These are phyloP conservation scores for Nymphalis urticae DNA, from an alignment of 2,888 invertebrate genomes.

Conservation along the genomic window DNA sequence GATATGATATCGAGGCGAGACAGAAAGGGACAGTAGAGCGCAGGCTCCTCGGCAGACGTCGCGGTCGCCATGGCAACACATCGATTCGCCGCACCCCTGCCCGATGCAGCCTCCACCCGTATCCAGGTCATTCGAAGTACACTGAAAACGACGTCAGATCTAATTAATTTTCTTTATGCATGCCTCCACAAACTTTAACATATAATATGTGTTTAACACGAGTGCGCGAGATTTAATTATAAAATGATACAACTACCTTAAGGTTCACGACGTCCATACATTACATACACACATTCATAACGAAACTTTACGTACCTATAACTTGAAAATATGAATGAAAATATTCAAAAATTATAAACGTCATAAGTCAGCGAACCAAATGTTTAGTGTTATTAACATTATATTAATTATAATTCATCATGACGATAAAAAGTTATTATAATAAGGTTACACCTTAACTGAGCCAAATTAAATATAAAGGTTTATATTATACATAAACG, in stretches of 20 bases:
- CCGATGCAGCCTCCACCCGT: conserved; percentile 65
- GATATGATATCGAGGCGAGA: conserved; percentile 82
- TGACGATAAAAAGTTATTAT: too few relatives aligned
- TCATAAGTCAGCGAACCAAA: too few relatives aligned
- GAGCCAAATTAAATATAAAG: too few relatives aligned
- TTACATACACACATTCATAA: too few relatives aligned
- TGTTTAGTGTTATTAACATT: too few relatives aligned
- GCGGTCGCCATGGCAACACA: conserved; percentile 78
- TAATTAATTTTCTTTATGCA: conserved; percentile 40
- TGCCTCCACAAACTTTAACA: conserved; percentile 20
- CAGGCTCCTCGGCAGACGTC: conserved; percentile 81
- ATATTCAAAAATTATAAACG: too few relatives aligned
- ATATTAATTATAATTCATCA: too few relatives aligned
- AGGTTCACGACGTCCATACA: neutral
- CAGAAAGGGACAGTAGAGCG: conserved; percentile 80
- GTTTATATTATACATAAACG: too few relatives aligned
- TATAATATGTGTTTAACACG: conserved; percentile 12
- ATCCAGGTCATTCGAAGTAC: conserved; percentile 75
- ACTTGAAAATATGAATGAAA: too few relatives aligned
- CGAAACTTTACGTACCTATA: too few relatives aligned
- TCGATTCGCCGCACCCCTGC: conserved; percentile 72
- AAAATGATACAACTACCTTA: neutral
- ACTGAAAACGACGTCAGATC: conserved; percentile 42
- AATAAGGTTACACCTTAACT: too few relatives aligned
- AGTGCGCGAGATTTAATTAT: neutral